phyloP scores from a whole-genome alignment of 2,797 vertebrate species.

The Lepidocolaptes lacrymiger region DNA sequence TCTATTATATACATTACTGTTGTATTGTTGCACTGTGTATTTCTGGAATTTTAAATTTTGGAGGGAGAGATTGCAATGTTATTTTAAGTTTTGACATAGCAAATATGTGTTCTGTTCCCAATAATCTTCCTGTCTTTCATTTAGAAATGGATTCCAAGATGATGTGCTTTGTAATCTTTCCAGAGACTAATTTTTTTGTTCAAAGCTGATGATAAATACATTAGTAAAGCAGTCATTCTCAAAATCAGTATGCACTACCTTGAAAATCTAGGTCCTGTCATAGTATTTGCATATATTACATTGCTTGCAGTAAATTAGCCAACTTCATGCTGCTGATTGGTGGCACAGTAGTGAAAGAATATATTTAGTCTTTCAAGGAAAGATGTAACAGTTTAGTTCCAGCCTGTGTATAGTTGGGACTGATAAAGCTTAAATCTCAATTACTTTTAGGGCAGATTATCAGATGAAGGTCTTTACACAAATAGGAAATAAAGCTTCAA shows the following conservation, averaged over 20 bases:
- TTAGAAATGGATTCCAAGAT: background rate
- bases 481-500: slow-evolving; percentile 54
- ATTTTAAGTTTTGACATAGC: background rate
- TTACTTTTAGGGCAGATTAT: slow-evolving; percentile 40
- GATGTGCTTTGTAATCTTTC: background rate
- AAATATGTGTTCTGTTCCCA: background rate
- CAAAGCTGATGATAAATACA: background rate
- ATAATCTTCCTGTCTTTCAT: background rate
- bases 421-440: slow-evolving; percentile 54
- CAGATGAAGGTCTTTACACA: slow-evolving; percentile 44
- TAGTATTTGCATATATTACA: background rate
- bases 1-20: background rate
- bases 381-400: slow-evolving; percentile 20
- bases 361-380: slow-evolving; percentile 37
- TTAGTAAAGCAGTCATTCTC: background rate
- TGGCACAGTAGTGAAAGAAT: background rate
- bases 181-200: background rate
- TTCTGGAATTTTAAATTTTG: background rate
- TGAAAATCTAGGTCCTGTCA: slow-evolving; percentile 20
- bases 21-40: background rate
- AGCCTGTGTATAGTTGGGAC: background rate
- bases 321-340: background rate
- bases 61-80: background rate
- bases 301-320: background rate
- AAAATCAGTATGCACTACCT: background rate